Base-by-base conservation (phyloP, 2,797 vertebrate species). In the Lithobates pipiens region DNA sequence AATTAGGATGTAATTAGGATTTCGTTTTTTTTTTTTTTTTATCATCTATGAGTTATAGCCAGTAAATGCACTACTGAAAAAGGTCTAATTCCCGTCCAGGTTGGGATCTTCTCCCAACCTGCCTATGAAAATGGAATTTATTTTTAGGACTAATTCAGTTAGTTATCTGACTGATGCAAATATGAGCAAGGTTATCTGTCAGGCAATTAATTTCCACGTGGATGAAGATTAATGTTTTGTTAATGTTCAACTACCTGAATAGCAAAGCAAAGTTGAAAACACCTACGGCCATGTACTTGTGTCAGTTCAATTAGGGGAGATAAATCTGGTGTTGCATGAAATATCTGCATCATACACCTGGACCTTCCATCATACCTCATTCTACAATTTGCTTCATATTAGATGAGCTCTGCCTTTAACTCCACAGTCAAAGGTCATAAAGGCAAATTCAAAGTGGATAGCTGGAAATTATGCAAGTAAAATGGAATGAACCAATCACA, bases 271-370 rank as follows among this genome's bases (percentile, higher is more conserved):
- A 88, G 87, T 89, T 90, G 90, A 73, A 88, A 78, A 91, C 91
- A 92, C 93, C 92, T 92, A 92, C 87, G 91, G 91, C 91, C 90
- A 92, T 89, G 82, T 88, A 82, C 88, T 34, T 9, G 46, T 86
- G 85, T 86, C 85, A 72, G 44, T 34, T 82, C 63, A 86, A 86
- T 86, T 91, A 91, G 89, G 87, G 86, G 91, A 91, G 90, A 93
- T 92, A 90, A 88, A 92, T 92, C 90, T 76, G 90, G 90, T 90
- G 91, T 88, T 83, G 91, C 91, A 32, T 92, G 92, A 90, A 71
- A 91, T 89, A 91, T 91, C 90, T 90, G 90, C 77, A 89, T 88
- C 88, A 91, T 91, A 91, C 92, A 93, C 91, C 91, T 93, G 91
- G 91, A 76, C 76, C 88, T 89, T 82, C 89, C 91, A 89, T 89